Evolutionary conservation across 1,140 invertebrate species (phyloP).

Genomic region (Drosophila insularis): DNA sequence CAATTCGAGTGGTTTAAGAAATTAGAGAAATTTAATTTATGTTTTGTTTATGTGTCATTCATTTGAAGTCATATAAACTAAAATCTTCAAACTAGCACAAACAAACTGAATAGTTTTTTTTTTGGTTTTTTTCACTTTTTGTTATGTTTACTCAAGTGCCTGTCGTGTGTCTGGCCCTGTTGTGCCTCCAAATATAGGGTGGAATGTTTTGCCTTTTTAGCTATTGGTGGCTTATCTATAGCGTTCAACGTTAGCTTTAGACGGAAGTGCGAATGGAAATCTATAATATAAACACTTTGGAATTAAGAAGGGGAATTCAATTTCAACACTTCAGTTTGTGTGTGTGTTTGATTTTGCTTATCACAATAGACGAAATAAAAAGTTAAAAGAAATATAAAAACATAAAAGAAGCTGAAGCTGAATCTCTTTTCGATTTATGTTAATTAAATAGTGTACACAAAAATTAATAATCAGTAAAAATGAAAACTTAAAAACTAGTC

Average conservation of each 20-base stretch:
- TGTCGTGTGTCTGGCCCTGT: background rate
- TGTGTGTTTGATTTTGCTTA: background rate
- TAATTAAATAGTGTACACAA: too few relatives aligned
- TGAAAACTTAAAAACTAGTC: too few relatives aligned
- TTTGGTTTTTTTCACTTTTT: background rate
- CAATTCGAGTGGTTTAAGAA: background rate
- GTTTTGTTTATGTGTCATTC: background rate
- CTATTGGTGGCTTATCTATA: slow-evolving; percentile 4
- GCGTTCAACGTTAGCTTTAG: background rate
- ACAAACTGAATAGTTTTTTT: background rate
- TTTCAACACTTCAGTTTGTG: background rate
- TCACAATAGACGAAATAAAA: background rate
- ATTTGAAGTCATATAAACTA: background rate
- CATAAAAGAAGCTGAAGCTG: background rate
- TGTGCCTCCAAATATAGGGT: background rate
- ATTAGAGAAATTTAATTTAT: background rate
- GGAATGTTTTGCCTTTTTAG: background rate
- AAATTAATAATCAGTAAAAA: too few relatives aligned
- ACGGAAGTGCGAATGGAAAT: slow-evolving; percentile 8
- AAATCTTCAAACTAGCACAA: slow-evolving; percentile 2
- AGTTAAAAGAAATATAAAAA: background rate
- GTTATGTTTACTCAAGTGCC: background rate
- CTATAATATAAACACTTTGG: background rate
- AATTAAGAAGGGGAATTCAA: background rate
- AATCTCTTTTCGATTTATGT: background rate